Evolutionary conservation across 2,113 vertebrate species (phyloP).

Genomic region (Setophaga petechia): DNA sequence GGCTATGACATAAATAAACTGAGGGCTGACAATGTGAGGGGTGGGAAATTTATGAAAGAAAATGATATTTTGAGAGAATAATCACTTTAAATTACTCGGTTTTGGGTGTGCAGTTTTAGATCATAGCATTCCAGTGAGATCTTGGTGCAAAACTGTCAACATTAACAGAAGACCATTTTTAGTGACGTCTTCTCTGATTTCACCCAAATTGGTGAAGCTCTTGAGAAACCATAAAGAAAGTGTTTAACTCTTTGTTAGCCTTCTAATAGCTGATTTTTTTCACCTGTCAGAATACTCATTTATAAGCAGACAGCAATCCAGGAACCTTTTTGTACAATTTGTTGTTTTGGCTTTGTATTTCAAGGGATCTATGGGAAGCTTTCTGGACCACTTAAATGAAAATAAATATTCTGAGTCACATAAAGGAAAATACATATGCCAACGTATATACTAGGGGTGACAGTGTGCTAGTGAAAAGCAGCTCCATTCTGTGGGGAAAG

Average conservation of each 20-base stretch:
- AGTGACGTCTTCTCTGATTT: not conserved
- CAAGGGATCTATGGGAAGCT: not conserved
- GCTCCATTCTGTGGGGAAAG: not conserved
- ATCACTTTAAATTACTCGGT: not conserved
- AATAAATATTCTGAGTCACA: not conserved
- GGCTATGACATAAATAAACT: not conserved
- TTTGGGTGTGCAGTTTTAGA: not conserved
- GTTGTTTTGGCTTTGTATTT: not conserved
- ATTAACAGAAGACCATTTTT: not conserved
- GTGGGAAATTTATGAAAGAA: not conserved
- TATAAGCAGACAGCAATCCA: not conserved
- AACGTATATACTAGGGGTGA: not conserved
- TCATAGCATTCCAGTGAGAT: not conserved
- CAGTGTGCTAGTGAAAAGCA: not conserved
- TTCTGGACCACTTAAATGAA: not conserved
- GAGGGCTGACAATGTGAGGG: not conserved
- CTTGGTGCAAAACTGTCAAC: not conserved
- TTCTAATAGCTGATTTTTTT: not conserved
- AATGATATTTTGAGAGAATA: not conserved
- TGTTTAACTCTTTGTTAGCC: constrained; percentile 5
- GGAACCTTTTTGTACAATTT: not conserved
- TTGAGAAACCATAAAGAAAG: not conserved
- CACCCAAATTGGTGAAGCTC: not conserved
- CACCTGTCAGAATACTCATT: not conserved
- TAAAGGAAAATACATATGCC: not conserved